phyloP scores from a whole-genome alignment of 2,888 invertebrate genomes.

The Eumerus sabulonum region DNA sequence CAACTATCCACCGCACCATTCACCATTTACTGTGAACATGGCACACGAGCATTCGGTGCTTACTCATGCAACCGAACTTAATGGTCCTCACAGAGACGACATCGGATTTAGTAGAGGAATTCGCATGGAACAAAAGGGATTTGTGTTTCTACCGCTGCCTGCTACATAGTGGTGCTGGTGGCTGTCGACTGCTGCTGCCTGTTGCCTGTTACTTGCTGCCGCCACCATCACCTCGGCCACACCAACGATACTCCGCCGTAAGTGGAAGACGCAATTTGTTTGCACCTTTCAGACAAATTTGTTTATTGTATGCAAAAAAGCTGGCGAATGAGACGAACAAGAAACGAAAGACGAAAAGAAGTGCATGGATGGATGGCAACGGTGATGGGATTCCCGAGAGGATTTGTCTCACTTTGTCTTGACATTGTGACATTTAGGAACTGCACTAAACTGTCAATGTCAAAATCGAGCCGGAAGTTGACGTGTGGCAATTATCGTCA shows the following conservation, averaged over 20 bases:
- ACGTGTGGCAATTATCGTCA: conserved; percentile 39
- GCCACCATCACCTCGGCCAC: not conserved
- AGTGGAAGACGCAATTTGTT: conserved; percentile 59
- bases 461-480: conserved; percentile 59
- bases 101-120: conserved; percentile 34
- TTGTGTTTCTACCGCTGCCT: conserved; percentile 35
- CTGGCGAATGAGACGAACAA: conserved; percentile 2
- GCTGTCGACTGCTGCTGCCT: conserved; percentile 14
- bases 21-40: too few species aligned
- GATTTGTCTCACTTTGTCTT: conserved; percentile 50
- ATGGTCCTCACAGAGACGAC: conserved; percentile 42
- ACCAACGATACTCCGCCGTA: conserved; percentile 19
- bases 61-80: conserved; percentile 54
- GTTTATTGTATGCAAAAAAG: conserved; percentile 40
- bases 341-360: conserved; percentile 7
- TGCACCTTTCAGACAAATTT: conserved; percentile 54
- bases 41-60: conserved; percentile 22
- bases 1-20: not conserved
- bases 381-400: conserved; percentile 20
- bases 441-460: conserved; percentile 37
- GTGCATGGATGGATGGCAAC: not conserved
- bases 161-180: too few species aligned
- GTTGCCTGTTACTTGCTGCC: conserved; percentile 24
- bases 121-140: conserved; percentile 55
- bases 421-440: conserved; percentile 45